Conservation (phyloP, 2,113 vertebrate genomes). For the Numida meleagris region DNA sequence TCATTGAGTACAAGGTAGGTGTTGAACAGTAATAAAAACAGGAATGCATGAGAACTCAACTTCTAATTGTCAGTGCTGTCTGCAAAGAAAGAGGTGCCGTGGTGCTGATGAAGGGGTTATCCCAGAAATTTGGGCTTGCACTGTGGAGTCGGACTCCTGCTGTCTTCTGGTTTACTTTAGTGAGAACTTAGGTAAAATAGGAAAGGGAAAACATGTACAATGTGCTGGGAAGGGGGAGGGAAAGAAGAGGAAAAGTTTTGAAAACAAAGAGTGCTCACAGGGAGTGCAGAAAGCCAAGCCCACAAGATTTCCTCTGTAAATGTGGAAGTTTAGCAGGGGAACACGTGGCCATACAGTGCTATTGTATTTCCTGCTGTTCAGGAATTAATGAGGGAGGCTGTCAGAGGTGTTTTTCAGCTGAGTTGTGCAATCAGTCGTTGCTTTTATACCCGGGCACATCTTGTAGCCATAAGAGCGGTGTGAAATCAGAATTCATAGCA, state of each 20-base stretch:
- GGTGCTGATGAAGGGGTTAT: neutral
- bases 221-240: neutral
- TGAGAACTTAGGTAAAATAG: neutral
- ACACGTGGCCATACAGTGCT: neutral
- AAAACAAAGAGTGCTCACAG: neutral
- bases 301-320: neutral
- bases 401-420: neutral
- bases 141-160: neutral
- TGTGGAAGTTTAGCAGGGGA: neutral
- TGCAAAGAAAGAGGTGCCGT: fast-evolving
- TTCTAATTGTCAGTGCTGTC: neutral
- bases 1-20: fast-evolving
- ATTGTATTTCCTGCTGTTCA: neutral
- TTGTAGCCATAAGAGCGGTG: neutral
- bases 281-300: neutral
- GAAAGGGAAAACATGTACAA: neutral
- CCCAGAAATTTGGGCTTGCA: neutral
- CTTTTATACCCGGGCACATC: neutral
- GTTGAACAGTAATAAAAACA: neutral
- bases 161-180: neutral
- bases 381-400: neutral
- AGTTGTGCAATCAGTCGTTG: neutral
- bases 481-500: neutral
- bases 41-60: fast-evolving
- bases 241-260: neutral